Conservation (phyloP, 2,888 invertebrate species). For the Trissolcus japonicus region DNA sequence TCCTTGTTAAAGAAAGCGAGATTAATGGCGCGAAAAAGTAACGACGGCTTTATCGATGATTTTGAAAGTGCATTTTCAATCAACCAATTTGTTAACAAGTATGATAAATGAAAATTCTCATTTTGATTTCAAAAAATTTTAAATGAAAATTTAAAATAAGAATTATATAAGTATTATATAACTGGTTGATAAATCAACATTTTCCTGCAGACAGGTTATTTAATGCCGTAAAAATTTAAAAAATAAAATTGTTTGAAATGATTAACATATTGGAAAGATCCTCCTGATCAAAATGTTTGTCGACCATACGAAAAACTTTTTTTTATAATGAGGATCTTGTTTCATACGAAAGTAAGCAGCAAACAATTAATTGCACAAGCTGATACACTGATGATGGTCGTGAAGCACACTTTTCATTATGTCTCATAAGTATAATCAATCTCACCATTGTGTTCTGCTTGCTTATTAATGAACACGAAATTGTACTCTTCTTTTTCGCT, state of each 20-base stretch:
- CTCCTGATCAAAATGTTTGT: too few relatives aligned
- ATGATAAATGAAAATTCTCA: not conserved
- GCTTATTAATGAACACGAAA: slow-evolving; percentile 18
- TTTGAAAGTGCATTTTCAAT: slow-evolving; percentile 22
- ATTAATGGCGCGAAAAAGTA: slow-evolving; percentile 37
- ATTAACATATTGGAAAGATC: too few relatives aligned
- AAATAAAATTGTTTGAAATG: too few relatives aligned
- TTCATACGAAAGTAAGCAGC: not conserved
- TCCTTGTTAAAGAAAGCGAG: slow-evolving; percentile 37
- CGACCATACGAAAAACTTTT: too few relatives aligned
- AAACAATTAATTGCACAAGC: slow-evolving; percentile 36
- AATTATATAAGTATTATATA: too few relatives aligned
- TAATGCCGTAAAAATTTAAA: too few relatives aligned
- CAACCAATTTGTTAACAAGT: slow-evolving; percentile 19
- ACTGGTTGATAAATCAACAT: too few relatives aligned
- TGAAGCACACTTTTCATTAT: slow-evolving; percentile 19
- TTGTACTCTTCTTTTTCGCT: slow-evolving; percentile 4
- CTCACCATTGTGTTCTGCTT: slow-evolving; percentile 17
- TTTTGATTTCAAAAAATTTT: too few relatives aligned
- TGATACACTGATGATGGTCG: slow-evolving; percentile 15
- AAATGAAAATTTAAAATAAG: too few relatives aligned
- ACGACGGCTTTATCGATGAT: slow-evolving; percentile 4
- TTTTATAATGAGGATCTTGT: not conserved
- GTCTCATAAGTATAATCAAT: slow-evolving; percentile 10
- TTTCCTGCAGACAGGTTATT: too few relatives aligned